These are phyloP conservation scores for Mantis religiosa DNA, from an alignment of 2,888 invertebrate species.

Conservation along the genomic window DNA sequence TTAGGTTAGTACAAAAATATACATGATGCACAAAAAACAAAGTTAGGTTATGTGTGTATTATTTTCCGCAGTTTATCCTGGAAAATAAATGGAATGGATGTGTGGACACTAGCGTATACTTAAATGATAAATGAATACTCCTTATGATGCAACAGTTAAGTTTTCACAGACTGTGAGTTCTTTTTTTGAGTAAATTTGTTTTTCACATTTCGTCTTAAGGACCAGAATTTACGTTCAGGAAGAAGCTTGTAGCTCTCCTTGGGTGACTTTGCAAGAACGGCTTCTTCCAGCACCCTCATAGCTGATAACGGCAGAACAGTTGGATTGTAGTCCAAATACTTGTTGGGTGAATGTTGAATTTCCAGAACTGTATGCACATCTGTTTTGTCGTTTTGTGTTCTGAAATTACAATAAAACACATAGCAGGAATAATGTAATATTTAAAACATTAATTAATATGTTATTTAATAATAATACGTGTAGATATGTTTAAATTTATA, in stretches of 20 bases:
- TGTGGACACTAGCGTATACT: background rate
- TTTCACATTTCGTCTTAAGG: background rate
- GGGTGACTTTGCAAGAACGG: constrained; percentile 47
- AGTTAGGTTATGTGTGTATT: background rate
- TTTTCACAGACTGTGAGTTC: background rate
- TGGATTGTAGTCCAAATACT: constrained; percentile 6
- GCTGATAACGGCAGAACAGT: constrained; percentile 53
- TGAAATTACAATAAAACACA: background rate
- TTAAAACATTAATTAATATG: too few species aligned
- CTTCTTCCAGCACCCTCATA: constrained; percentile 58
- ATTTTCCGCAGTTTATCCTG: background rate
- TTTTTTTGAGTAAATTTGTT: background rate
- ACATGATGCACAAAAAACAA: background rate
- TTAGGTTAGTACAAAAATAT: background rate
- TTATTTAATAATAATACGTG: too few species aligned
- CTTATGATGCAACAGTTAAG: background rate
- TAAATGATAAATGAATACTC: background rate
- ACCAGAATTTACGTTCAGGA: background rate
- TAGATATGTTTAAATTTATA: too few species aligned
- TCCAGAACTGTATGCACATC: background rate
- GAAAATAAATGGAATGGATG: background rate
- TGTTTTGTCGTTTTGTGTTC: background rate
- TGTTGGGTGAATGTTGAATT: constrained; percentile 5
- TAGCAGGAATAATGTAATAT: too few species aligned
- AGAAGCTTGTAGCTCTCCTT: constrained; percentile 12